A percentile compares a stretch with the other conserved stretches of the same genome.
Conservation (phyloP, 2,113 vertebrate genomes). For the Poicephalus meyeri region DNA sequence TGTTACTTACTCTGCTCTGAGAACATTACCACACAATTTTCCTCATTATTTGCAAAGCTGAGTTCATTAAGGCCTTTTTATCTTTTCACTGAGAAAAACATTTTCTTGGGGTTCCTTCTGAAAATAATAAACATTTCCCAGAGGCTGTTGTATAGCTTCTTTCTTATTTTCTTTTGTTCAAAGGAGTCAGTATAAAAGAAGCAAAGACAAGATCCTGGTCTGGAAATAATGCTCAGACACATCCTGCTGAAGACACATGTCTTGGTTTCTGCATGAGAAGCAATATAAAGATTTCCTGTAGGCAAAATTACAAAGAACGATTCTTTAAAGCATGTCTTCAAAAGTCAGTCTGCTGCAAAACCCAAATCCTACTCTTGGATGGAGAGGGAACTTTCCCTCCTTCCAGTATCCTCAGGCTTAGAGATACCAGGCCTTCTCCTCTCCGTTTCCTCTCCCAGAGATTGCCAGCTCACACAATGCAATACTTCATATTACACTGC, state of each 20-base stretch:
- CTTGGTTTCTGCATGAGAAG: background rate
- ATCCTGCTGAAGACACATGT: background rate
- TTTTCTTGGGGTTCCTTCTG: too few relatives aligned
- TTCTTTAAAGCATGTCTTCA: background rate
- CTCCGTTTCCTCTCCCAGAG: background rate
- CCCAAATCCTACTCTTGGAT: background rate
- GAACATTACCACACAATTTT: slow-evolving; percentile 86
- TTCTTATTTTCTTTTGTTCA: background rate
- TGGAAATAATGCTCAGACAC: background rate
- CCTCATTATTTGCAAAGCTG: slow-evolving; percentile 93
- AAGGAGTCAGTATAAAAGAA: background rate
- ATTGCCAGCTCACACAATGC: background rate
- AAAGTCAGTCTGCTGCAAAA: background rate
- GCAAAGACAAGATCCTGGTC: background rate
- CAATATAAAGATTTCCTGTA: background rate
- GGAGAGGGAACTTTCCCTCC: background rate
- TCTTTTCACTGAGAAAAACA: too few relatives aligned
- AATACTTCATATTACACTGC: background rate
- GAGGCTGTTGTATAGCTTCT: background rate
- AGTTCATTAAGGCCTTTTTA: slow-evolving; percentile 89
- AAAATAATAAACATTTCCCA: too few relatives aligned
- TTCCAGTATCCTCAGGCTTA: background rate
- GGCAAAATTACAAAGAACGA: background rate
- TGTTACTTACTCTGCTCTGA: background rate
- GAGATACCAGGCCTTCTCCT: background rate